Base-by-base conservation (phyloP, 1,140 invertebrate species). In the Bombus vancouverensis region DNA sequence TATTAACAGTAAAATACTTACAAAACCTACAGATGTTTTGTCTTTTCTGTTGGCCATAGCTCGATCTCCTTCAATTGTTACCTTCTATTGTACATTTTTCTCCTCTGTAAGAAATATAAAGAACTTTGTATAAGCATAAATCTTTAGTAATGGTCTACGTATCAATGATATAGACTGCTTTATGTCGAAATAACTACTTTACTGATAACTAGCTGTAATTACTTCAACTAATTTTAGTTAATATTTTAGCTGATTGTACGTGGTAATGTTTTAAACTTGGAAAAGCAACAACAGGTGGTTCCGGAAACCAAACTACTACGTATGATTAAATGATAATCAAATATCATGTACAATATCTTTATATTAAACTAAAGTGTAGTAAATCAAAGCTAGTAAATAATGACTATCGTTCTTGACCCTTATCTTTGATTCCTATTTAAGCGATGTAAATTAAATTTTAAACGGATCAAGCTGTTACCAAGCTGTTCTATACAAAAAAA, bases 31-130 rank as follows among this genome's bases (percentile, higher is more conserved):
- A 3, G 92, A 82, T 57, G 89, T 73, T 91, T 92, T 93, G 71
- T 93, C 92, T 81, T 89, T 93, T 88, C 91, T 91, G 70, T 89
- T 92, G 34, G 92, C 86, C 92, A 93, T 93, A 82, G 88, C 77
- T 83, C 59, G 37, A 53, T 74, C 59, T 78, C 62, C 78, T 39
- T 10, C 37, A 12, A 81, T 47, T 32, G 76, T 88, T 88, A 89
- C 85, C 87, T 78, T 62, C 81, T 65, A 37, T 32, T 37, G 73
- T 62, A 65, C 87, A 91, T 91, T 66, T 76, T 85, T 76, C 18
- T 86, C 22, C 42, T 32, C 84, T 81, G 44, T 1, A 78, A 81
- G 34, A 74, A 18, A 53, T 10, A 86, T 66, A 42, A 4, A 74
- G 42, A 68, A 59, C 22, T 53, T 34, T 42, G 13, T 59, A 59